Percentiles rank a stretch among this genome's conserved stretches.
These are phyloP conservation scores for Pissodes strobi DNA, from an alignment of 1,140 invertebrate genomes.

Conservation along the genomic window DNA sequence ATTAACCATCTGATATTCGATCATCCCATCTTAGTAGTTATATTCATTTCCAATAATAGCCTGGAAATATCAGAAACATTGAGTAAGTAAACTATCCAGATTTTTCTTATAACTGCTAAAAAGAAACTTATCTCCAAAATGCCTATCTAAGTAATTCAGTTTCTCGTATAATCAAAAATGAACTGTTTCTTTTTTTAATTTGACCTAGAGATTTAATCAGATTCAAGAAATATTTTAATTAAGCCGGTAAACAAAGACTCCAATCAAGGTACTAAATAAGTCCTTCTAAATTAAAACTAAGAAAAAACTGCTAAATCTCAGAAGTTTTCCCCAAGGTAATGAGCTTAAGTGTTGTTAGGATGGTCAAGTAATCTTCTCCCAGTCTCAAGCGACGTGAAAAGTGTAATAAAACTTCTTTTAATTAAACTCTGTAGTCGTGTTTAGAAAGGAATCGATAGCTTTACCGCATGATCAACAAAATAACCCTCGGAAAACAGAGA, in stretches of 20 bases:
- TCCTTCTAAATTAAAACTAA: conserved; percentile 24
- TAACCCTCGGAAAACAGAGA: conserved; percentile 30
- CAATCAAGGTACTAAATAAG: conserved; percentile 18
- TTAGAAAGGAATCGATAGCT: conserved; percentile 31
- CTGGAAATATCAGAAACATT: too few species aligned
- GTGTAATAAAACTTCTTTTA: conserved; percentile 39
- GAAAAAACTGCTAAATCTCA: conserved; percentile 29
- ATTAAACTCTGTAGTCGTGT: conserved; percentile 37
- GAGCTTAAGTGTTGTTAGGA: conserved; percentile 39
- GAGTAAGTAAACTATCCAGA: too few species aligned
- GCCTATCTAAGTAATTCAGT: too few species aligned
- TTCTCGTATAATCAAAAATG: too few species aligned
- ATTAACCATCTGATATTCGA: too few species aligned
- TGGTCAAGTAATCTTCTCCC: conserved; percentile 36
- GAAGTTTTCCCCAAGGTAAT: conserved; percentile 34
- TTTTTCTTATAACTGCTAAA: too few species aligned
- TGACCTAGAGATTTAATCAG: too few species aligned
- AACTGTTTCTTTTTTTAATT: too few species aligned
- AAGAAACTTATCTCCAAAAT: too few species aligned
- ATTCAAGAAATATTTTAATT: conserved; percentile 31
- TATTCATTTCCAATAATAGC: too few species aligned
- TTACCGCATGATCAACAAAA: conserved; percentile 36
- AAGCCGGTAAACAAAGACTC: conserved; percentile 13
- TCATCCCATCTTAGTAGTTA: too few species aligned
- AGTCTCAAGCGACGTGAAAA: conserved; percentile 36